A percentile compares a stretch with the other conserved stretches of the same genome.
phyloP scores from a whole-genome alignment of 2,888 invertebrate species.

The Myopa testacea region DNA sequence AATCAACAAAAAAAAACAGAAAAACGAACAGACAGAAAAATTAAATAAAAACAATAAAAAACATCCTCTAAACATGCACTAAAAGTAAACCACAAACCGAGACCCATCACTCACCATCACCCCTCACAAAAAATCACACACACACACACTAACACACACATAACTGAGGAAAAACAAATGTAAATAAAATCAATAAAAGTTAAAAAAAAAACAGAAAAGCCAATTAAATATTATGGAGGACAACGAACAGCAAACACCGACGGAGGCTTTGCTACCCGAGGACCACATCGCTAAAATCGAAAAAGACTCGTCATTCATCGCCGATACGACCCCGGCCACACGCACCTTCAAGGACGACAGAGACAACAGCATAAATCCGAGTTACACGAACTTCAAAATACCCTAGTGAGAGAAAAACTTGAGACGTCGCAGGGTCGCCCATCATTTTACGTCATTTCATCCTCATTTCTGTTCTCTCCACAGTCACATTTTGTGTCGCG shows the following conservation, averaged over 20 bases:
- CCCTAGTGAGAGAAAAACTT: conserved; percentile 48
- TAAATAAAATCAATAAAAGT: neutral
- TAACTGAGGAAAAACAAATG: neutral
- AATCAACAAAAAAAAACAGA: neutral
- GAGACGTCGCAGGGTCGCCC: neutral
- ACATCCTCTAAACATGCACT: neutral
- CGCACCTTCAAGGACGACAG: conserved; percentile 8
- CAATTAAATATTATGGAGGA: neutral
- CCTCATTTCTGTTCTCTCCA: neutral
- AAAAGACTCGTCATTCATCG: neutral
- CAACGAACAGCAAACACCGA: neutral
- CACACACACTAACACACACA: neutral
- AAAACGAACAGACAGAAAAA: neutral
- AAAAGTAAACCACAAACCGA: neutral
- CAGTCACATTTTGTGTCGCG: conserved; percentile 49
- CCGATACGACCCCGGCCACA: neutral
- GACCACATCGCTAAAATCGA: neutral
- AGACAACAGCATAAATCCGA: conserved; percentile 40
- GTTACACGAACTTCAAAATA: conserved; percentile 49
- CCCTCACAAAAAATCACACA: neutral
- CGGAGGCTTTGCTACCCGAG: neutral
- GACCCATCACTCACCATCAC: neutral
- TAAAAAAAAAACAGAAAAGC: neutral
- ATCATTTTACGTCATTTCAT: neutral
- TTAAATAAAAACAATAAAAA: neutral